phyloP scores from a whole-genome alignment of 53 echinoderm and acorn worm genomes.

The Antedon mediterranea region DNA sequence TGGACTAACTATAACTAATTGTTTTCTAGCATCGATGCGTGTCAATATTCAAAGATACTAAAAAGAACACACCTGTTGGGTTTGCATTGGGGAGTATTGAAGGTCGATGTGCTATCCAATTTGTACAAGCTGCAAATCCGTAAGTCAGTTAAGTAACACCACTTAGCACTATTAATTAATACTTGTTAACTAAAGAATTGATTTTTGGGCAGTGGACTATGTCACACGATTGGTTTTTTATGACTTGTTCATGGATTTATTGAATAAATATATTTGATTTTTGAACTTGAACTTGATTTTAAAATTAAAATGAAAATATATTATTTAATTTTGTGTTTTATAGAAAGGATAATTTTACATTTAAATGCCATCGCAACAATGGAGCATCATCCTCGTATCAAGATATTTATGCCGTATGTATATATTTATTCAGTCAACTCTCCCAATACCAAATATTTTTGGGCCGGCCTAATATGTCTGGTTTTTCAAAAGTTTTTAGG shows the following conservation, averaged over 20 bases:
- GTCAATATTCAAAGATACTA: conserved; percentile 79
- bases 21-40: conserved; percentile 65
- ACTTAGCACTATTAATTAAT: no score
- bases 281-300: no score
- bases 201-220: no score
- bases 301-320: background rate
- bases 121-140: conserved; percentile 89
- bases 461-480: no score
- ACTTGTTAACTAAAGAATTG: no score
- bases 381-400: conserved; percentile 62
- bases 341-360: conserved; percentile 92
- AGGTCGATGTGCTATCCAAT: conserved; percentile 89
- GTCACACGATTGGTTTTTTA: no score
- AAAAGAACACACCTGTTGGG: conserved; percentile 79
- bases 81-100: conserved; percentile 97
- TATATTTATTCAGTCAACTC: background rate
- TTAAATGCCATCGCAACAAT: conserved; percentile 87
- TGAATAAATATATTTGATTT: no score
- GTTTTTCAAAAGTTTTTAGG: no score
- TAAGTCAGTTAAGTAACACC: no score
- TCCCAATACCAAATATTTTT: no score
- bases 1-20: background rate
- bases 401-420: conserved; percentile 90
- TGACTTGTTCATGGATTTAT: no score
- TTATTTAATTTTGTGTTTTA: background rate